Base-by-base conservation (phyloP, 2,888 invertebrate genomes). In the Drosophila buzzatii region DNA sequence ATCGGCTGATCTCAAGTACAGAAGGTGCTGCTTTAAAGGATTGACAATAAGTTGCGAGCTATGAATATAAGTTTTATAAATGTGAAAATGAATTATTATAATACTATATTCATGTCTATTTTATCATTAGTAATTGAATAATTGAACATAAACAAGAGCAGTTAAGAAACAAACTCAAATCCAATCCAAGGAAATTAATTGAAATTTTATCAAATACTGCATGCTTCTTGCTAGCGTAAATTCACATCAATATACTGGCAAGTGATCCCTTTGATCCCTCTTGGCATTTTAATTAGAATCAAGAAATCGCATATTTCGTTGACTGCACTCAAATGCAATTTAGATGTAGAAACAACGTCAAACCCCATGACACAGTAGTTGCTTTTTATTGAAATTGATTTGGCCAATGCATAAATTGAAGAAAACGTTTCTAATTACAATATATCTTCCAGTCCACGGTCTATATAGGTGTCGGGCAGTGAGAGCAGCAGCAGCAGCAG, bases 371-470 rank as follows among this genome's bases (percentile, higher is more conserved):
- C 31, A 41, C 20, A 58, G 57, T 41, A 67, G 60, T 52, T 82
- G 65, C 42, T 74, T 78, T 88, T 88, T 85, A 85, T 85, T 85
- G 85, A 86, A 89, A 89, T 89, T 85, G 87, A 84, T 85, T 86
- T 81, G 85, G 89, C 70, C 69, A 78, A 78, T 86, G 82, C 85
- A 85, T 85, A 89, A 85, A 85, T 89, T 80, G 74, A 64, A 71
- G 61, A 76, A 64, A 73, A 65, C 77, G 77, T 71, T 70, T 76
- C 90, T 85, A 87, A 88, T 87, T 89, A 89, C 87, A 87, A 87
- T 87, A 87, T 82, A 88, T 87, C 87, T 89, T 77, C 57, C 60
- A 52, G 23, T 37, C 60, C 42, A 59, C 51, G 44, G 51, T 52
- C 49, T 61, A 60, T 59, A 55, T 18, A 23, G 52, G 52, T 41